phyloP scores from a whole-genome alignment of 2,113 vertebrate species.

The Aldabrachelys gigantea region DNA sequence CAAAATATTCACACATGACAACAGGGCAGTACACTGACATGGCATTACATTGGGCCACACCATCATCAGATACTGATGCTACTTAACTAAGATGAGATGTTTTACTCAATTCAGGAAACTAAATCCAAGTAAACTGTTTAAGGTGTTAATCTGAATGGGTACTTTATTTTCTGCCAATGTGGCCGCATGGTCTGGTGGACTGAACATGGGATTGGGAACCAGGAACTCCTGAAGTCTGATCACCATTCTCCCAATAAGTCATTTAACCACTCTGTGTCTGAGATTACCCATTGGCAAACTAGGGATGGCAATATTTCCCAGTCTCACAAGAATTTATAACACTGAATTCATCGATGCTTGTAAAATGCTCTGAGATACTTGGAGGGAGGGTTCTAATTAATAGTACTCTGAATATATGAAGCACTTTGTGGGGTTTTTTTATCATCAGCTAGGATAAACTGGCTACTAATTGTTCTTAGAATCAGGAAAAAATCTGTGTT shows the following conservation, averaged over 20 bases:
- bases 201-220: neutral
- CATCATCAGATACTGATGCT: neutral
- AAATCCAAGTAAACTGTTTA: neutral
- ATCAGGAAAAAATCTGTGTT: neutral
- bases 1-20: neutral
- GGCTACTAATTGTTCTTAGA: neutral
- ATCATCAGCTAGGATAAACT: neutral
- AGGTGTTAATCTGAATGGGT: neutral
- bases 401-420: accelerated
- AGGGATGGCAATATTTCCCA: neutral
- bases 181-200: neutral
- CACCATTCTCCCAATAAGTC: neutral
- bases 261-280: neutral
- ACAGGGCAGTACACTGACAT: neutral
- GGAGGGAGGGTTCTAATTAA: neutral
- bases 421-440: neutral
- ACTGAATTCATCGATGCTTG: neutral
- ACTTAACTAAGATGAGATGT: neutral
- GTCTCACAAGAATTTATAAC: neutral
- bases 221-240: neutral
- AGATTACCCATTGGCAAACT: neutral
- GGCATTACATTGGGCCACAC: neutral
- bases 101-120: neutral
- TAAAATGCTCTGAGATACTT: neutral
- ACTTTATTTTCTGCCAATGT: neutral